Conservation (phyloP, 2,113 vertebrate genomes). For the Promerops cafer region DNA sequence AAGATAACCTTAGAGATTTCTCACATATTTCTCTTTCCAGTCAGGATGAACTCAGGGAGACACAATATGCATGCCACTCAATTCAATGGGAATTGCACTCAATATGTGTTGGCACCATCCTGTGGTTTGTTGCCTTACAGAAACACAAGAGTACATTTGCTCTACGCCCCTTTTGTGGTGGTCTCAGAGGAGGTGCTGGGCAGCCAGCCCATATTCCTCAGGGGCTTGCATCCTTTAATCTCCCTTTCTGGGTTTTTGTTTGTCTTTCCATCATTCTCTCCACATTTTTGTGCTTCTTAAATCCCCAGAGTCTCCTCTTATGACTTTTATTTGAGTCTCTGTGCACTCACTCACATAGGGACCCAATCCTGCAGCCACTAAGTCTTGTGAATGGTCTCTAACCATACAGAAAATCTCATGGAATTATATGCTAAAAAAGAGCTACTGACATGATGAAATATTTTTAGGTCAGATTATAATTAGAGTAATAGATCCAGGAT, state of each 20-base stretch:
- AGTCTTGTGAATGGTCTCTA: not conserved
- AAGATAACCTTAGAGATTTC: constrained; percentile 28
- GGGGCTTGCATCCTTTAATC: constrained; percentile 9
- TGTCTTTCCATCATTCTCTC: constrained; percentile 32
- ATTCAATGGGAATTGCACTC: constrained; percentile 38
- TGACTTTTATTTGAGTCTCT: not conserved
- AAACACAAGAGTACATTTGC: not conserved
- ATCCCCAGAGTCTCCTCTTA: not conserved
- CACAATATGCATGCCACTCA: not conserved
- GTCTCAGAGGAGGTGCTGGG: constrained; percentile 44
- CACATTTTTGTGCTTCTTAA: constrained; percentile 6
- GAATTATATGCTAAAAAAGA: not conserved
- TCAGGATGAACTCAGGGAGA: not conserved
- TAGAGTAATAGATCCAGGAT: not conserved
- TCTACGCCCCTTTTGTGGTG: not conserved
- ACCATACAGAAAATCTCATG: not conserved
- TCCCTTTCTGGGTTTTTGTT: not conserved
- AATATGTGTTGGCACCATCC: not conserved
- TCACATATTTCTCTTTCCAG: not conserved
- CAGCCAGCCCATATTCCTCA: constrained; percentile 23
- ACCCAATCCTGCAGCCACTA: not conserved
- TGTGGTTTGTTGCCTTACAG: not conserved
- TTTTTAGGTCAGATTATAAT: not conserved
- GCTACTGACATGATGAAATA: not conserved
- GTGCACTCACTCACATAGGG: not conserved